Evolutionary conservation across 1,140 invertebrate species (phyloP), one percentile per base, ranked within the genome.

Genomic region (Schlechtendalia chinensis): DNA sequence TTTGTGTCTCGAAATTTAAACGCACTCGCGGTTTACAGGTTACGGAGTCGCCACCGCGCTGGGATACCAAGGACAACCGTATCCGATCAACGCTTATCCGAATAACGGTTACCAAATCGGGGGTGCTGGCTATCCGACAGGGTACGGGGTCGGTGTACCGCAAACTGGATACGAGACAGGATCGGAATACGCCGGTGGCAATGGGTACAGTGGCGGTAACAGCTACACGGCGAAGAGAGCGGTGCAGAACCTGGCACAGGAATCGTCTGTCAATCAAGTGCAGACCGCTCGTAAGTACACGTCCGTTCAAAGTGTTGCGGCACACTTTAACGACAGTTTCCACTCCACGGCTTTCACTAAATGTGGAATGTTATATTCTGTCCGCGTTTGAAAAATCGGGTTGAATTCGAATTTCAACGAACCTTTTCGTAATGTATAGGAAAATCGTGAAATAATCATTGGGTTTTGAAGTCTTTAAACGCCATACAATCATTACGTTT

Each of bases 211-310:
- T n/a, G 67, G 67, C 0, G 32, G n/a, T 61, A 39, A 59, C n/a
- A 14, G 58, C 0, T 63, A 27, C 3, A 45, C 75, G 10, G 54
- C 75, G 17, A 79, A 79, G 14, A 54, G 75, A 50, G 75, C 58
- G 0, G 45, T 59, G 6, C 14, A 10, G 1, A 53, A 53, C 1
- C 2, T 16, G 8, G 22, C 47, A 29, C 69, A 72, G 24, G 69
- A 72, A 54, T 72, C 69, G 1, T 17, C 12, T 24, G 6, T 11
- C 12, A 77, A 61, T 24, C 54, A 58, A 56, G 39, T 29, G 32
- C 17, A 61, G 63, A 79, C 5, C 50, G 24, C 11, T n/a, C 61
- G 75, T 79, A 50, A 79, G 75, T 79, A 79, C 1, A 67, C n/a
- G 1, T 32, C 19, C 10, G 8, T 0, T 19, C 0, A 0, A 2